These are phyloP conservation scores for Meleagris gallopavo DNA, from an alignment of 2,113 vertebrate genomes.

Conservation along the genomic window DNA sequence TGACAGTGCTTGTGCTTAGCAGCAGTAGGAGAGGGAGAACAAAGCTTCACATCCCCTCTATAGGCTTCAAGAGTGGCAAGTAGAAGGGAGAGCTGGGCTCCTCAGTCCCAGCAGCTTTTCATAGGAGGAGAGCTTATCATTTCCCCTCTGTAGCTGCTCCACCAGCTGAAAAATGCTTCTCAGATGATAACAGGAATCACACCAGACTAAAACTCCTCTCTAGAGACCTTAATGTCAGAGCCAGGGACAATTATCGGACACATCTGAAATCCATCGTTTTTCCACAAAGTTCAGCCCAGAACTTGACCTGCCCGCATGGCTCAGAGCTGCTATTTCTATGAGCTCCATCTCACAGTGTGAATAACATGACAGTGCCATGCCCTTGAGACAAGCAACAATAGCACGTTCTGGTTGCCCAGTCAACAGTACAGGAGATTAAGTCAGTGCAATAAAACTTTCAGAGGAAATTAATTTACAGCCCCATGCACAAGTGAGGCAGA, in stretches of 20 bases:
- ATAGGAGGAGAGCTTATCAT: background rate
- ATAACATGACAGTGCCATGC: background rate
- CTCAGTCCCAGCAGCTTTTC: background rate
- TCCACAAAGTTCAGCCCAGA: background rate
- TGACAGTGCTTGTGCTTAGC: background rate
- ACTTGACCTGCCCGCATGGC: background rate
- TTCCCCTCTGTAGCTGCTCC: background rate
- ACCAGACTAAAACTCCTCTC: background rate
- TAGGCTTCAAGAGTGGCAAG: background rate
- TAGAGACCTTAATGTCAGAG: background rate
- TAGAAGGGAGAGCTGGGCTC: background rate
- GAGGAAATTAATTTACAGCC: slow-evolving; percentile 27
- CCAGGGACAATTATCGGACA: background rate
- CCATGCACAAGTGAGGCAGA: background rate
- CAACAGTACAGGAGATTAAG: slow-evolving; percentile 5
- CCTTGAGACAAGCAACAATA: background rate
- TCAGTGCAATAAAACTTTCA: background rate
- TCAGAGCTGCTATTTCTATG: background rate
- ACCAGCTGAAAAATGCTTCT: background rate
- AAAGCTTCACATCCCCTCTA: background rate
- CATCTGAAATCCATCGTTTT: background rate
- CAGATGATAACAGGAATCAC: background rate
- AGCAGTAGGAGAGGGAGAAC: rapidly evolving
- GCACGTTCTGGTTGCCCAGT: background rate
- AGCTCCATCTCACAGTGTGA: background rate